Percentiles rank a stretch among this genome's conserved stretches.
Conservation (phyloP, 2,113 vertebrate genomes). For the Bufo bufo region DNA sequence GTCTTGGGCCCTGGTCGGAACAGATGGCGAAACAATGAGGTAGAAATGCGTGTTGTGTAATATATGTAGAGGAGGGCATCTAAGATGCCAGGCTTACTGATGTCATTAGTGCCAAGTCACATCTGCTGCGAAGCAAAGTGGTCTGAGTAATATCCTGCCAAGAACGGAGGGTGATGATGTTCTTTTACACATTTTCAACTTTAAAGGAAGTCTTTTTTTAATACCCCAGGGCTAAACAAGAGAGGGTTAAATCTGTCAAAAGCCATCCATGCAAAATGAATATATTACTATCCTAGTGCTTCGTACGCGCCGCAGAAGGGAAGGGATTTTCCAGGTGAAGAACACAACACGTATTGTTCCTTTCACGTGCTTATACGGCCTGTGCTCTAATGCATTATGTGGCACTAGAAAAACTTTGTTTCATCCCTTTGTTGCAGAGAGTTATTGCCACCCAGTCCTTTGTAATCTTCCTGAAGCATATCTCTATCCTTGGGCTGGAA, state of each 20-base stretch:
- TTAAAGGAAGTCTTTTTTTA: slow-evolving; percentile 21
- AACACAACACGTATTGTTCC: slow-evolving; percentile 15
- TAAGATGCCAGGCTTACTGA: not conserved
- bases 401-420: not conserved
- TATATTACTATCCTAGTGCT: not conserved
- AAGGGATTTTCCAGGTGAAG: slow-evolving; percentile 28
- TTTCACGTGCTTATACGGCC: not conserved
- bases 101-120: slow-evolving; percentile 27
- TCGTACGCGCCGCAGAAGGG: not conserved
- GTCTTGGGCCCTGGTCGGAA: not conserved
- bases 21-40: not conserved
- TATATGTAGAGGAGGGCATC: not conserved
- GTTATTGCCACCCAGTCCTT: not conserved
- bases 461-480: not conserved
- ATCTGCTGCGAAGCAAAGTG: slow-evolving; percentile 14
- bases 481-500: not conserved
- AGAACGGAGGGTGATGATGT: slow-evolving; percentile 20
- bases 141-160: slow-evolving; percentile 30
- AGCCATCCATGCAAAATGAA: slow-evolving; percentile 66
- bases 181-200: slow-evolving; percentile 19
- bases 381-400: not conserved
- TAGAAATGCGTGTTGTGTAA: not conserved
- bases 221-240: not conserved
- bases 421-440: not conserved
- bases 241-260: slow-evolving; percentile 27